Percentiles rank a stretch among this genome's conserved stretches.
Conservation (phyloP, 2,797 vertebrate genomes). For the Acrocephalus scirpaceus region DNA sequence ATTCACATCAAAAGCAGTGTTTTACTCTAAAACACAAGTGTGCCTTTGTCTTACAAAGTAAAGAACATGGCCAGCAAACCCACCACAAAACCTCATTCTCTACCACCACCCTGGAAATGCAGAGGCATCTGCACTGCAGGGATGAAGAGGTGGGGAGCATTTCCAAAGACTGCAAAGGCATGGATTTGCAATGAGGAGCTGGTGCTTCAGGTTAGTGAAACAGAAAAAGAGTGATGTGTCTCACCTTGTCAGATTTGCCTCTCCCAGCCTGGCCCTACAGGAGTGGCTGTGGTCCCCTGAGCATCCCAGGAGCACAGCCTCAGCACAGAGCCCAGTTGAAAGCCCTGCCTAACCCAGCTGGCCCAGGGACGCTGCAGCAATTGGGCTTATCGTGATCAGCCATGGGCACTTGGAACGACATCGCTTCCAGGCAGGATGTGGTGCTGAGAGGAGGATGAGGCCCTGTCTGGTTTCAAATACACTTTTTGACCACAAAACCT, state of each 20-base stretch:
- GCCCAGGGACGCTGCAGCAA: neutral
- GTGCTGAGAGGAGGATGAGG: neutral
- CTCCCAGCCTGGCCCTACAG: neutral
- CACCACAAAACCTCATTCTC: neutral
- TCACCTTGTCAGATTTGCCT: neutral
- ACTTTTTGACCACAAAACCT: neutral
- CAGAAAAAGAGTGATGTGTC: accelerated
- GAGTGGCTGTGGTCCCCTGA: accelerated
- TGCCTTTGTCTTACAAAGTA: neutral
- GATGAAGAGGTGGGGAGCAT: neutral
- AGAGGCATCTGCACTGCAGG: neutral
- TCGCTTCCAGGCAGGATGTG: neutral
- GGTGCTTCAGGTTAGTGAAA: neutral
- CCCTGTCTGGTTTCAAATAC: neutral
- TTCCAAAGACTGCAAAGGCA: neutral
- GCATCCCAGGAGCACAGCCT: neutral
- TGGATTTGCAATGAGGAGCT: accelerated
- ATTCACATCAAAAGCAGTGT: neutral
- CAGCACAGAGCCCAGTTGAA: neutral
- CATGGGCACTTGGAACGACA: neutral
- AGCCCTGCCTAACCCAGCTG: neutral
- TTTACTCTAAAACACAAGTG: neutral
- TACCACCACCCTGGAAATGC: neutral
- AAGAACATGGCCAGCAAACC: neutral
- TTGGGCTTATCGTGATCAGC: neutral